phyloP scores from a whole-genome alignment of 64 coral and sea anemone species.

The Stylophora pistillata region DNA sequence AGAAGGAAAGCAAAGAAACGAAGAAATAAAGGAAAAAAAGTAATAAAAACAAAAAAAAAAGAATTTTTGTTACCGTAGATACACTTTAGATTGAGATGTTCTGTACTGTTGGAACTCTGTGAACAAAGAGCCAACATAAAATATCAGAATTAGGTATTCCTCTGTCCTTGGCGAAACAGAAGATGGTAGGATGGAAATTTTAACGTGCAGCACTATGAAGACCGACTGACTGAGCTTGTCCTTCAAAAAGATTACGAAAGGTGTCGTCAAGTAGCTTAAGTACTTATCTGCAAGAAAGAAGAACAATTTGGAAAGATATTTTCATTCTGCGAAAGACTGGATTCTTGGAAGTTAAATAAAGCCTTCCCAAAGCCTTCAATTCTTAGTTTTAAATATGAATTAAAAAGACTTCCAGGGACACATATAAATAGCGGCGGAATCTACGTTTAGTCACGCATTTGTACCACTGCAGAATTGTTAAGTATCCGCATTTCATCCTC shows the following conservation, averaged over 20 bases:
- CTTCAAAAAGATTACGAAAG: slow-evolving; percentile 8
- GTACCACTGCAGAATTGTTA: too few relatives aligned
- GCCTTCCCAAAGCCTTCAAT: too few relatives aligned
- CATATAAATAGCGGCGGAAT: too few relatives aligned
- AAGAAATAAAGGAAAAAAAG: too few relatives aligned
- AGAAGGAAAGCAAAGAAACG: too few relatives aligned
- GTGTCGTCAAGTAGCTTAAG: neutral
- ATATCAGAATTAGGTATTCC: slow-evolving; percentile 5
- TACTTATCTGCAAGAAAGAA: slow-evolving; percentile 7
- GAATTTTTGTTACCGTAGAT: too few relatives aligned
- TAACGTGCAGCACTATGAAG: neutral
- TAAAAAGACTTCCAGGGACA: too few relatives aligned
- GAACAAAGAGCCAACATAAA: neutral
- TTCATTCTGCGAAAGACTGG: neutral
- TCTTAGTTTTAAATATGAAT: too few relatives aligned
- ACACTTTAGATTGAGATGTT: neutral
- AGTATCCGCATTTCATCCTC: too few relatives aligned
- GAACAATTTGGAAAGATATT: neutral
- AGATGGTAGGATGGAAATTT: neutral
- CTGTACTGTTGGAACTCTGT: neutral
- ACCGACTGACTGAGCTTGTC: neutral
- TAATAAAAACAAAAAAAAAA: too few relatives aligned
- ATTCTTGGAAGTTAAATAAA: too few relatives aligned
- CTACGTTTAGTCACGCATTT: too few relatives aligned
- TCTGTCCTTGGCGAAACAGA: neutral